phyloP scores from a whole-genome alignment of 2,888 invertebrate species.

The Fragum fragum region DNA sequence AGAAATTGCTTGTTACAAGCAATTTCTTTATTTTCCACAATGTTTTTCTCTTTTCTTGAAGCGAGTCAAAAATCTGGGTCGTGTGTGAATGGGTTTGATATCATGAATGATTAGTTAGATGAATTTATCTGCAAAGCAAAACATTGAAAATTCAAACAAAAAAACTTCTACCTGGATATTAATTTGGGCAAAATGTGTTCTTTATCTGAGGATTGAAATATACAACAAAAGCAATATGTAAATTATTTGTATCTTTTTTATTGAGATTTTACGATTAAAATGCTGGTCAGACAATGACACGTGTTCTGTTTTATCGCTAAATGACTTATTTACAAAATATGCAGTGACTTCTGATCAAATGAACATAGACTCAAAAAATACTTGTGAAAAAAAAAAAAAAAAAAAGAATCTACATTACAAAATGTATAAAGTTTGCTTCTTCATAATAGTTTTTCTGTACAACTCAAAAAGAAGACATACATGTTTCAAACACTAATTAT shows the following conservation, averaged over 20 bases:
- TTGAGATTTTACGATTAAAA: constrained; percentile 69
- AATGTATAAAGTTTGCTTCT: constrained; percentile 28
- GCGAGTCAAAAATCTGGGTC: too few species aligned
- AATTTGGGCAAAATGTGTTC: constrained; percentile 33
- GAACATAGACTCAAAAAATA: constrained; percentile 58
- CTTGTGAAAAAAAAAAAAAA: constrained; percentile 50
- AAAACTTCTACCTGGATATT: too few species aligned
- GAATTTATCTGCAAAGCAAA: too few species aligned
- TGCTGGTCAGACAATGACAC: constrained; percentile 59
- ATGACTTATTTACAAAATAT: constrained; percentile 60
- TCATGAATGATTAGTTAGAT: too few species aligned
- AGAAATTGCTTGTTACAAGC: too few species aligned
- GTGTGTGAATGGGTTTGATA: too few species aligned
- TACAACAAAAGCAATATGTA: constrained; percentile 38
- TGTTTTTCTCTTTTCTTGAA: too few species aligned
- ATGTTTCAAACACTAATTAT: constrained; percentile 21
- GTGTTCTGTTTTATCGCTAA: constrained; percentile 63
- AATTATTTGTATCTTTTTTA: constrained; percentile 56
- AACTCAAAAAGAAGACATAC: constrained; percentile 57
- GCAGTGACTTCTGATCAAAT: constrained; percentile 42
- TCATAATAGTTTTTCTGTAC: constrained; percentile 52
- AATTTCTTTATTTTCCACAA: too few species aligned
- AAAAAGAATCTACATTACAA: constrained; percentile 45
- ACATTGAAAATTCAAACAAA: too few species aligned
- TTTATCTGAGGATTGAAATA: constrained; percentile 25